Conservation (phyloP, 2,888 invertebrate genomes). For the Elmis aenea region DNA sequence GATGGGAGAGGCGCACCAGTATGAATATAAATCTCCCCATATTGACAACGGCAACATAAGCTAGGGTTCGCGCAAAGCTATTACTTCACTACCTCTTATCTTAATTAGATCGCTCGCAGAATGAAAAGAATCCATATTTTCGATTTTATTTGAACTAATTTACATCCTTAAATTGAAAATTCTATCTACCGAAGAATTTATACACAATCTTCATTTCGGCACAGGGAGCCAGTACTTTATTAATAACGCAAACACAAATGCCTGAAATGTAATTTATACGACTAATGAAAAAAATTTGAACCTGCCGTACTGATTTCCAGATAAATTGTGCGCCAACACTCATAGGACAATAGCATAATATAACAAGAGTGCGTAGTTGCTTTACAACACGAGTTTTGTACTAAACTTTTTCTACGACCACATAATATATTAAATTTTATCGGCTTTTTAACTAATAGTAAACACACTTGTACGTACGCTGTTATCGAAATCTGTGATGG, state of each 20-base stretch:
- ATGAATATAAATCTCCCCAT: conserved; percentile 28
- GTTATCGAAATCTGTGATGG: too few species aligned
- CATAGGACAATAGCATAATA: too few species aligned
- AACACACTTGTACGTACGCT: too few species aligned
- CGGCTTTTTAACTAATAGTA: too few species aligned
- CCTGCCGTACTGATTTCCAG: too few species aligned
- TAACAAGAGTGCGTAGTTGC: too few species aligned
- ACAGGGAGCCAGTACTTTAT: too few species aligned
- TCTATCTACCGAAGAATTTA: conserved; percentile 27
- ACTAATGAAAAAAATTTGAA: conserved; percentile 34
- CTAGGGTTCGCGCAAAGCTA: conserved; percentile 30
- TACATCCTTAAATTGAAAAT: conserved; percentile 46
- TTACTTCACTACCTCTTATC: conserved; percentile 41
- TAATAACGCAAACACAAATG: conserved; percentile 17
- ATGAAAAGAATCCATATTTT: conserved; percentile 48
- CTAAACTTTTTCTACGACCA: too few species aligned
- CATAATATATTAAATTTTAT: too few species aligned
- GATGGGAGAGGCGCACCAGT: conserved; percentile 23
- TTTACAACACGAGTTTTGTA: too few species aligned
- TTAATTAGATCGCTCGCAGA: conserved; percentile 45
- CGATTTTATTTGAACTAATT: conserved; percentile 47
- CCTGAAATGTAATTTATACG: conserved; percentile 19
- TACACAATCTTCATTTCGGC: conserved; percentile 14
- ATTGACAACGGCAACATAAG: conserved; percentile 29
- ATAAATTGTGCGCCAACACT: too few species aligned